Evolutionary conservation across 2,888 invertebrate genomes (phyloP), one percentile per base, ranked within the genome.

Genomic region (Orchestes rusci): DNA sequence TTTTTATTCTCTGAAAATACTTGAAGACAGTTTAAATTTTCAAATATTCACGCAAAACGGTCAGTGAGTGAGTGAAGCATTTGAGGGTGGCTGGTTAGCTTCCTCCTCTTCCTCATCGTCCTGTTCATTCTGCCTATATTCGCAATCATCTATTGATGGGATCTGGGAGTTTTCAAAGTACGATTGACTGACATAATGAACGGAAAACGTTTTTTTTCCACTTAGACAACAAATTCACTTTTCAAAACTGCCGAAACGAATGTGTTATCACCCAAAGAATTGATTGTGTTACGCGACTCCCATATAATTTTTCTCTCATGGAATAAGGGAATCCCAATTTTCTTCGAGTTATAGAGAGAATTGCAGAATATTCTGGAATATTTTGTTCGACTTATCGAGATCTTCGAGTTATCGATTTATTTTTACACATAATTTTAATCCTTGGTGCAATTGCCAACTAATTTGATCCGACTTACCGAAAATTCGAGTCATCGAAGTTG

Each of bases 61-160:
- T 39, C 23, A 48, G 40, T 15, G 32, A 48, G 45, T 30, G 41
- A 41, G 39, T 32, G 32, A 35, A 12, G 45, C 39, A 33, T 39
- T 48, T 16, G 44, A 46, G 34, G 45, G 48, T 36, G 35, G 38
- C 31, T 16, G 33, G 44, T 37, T 19, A 33, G 30, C 41, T 7
- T 12, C 31, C 7, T 10, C 7, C 8, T 49, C 43, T 27, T 49
- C 38, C 7, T 38, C 45, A 39, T 16, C 30, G 31, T 47, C 49
- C 28, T 36, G 27, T 16, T 49, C 42, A 49, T 16, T 23, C 20
- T 19, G 32, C 20, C 45, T 37, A 39, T 17, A 30, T 37, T 42
- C 45, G 32, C 34, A 29, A 20, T 49, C 42, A 49, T 47, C 49
- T 41, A 12, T 16, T 10, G 19, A 19, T 39, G 23, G 18, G 13